These are phyloP conservation scores for Malurus elegans DNA, from an alignment of 2,113 vertebrate species.

Conservation along the genomic window DNA sequence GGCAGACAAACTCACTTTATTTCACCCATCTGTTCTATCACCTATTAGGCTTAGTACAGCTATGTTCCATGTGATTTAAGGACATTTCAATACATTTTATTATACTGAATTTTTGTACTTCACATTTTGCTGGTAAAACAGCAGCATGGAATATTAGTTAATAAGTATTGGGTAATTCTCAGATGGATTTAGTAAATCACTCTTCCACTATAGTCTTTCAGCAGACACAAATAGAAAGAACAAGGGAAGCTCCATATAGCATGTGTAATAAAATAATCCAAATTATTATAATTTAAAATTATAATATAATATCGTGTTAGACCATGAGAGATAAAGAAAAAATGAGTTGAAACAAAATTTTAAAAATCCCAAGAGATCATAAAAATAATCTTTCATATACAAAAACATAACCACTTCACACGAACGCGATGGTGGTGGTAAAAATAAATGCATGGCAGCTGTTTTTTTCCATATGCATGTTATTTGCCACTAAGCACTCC, in stretches of 20 bases:
- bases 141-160: background rate
- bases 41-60: background rate
- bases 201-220: background rate
- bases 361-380: background rate
- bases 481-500: background rate
- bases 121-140: background rate
- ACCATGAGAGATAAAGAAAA: background rate
- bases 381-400: background rate
- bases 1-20: constrained; percentile 13
- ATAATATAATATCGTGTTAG: background rate
- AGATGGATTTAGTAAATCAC: background rate
- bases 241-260: background rate
- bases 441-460: background rate
- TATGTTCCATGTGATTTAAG: background rate
- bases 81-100: background rate
- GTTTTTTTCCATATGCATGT: background rate
- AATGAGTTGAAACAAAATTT: background rate
- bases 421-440: background rate
- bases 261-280: background rate
- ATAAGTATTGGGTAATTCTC: background rate
- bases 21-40: constrained; percentile 13
- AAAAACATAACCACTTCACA: background rate
- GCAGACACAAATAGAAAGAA: background rate
- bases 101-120: background rate
- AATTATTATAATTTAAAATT: background rate